Conservation (phyloP, 2,888 invertebrate species). For the Lepidochrysops patricia region DNA sequence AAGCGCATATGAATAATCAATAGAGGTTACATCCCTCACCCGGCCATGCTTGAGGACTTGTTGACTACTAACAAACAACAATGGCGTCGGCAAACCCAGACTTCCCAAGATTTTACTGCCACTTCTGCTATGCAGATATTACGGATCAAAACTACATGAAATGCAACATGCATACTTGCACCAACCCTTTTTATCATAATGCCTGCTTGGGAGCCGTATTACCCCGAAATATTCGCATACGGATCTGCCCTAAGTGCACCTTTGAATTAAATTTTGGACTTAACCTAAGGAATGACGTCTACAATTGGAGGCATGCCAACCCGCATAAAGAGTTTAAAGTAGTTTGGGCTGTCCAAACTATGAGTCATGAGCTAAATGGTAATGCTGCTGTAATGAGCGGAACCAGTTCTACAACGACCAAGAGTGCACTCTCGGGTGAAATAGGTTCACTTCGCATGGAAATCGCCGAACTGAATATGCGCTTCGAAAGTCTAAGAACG, state of each 20-base stretch:
- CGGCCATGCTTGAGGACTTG: not conserved
- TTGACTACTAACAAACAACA: not conserved
- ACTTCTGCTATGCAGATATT: not conserved
- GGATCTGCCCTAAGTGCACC: not conserved
- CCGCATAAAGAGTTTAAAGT: too few species aligned
- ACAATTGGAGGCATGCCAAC: not conserved
- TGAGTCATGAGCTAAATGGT: too few species aligned
- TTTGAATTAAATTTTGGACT: not conserved
- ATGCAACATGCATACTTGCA: not conserved
- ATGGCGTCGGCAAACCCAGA: not conserved
- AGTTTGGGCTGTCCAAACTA: too few species aligned
- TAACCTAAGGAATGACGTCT: not conserved
- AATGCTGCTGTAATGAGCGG: too few species aligned
- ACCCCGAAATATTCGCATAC: too few species aligned
- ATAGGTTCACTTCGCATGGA: not conserved
- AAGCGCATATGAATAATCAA: not conserved
- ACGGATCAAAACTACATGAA: not conserved
- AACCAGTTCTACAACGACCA: too few species aligned
- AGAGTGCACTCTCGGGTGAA: not conserved
- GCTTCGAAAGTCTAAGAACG: not conserved
- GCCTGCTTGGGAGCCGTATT: not conserved
- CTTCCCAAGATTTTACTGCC: not conserved
- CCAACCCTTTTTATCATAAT: not conserved
- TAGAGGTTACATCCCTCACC: not conserved
- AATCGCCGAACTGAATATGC: not conserved